Percentiles rank a stretch among this genome's conserved stretches.
Evolutionary conservation across 2,113 vertebrate genomes (phyloP).

Genomic region (Oncorhynchus keta): DNA sequence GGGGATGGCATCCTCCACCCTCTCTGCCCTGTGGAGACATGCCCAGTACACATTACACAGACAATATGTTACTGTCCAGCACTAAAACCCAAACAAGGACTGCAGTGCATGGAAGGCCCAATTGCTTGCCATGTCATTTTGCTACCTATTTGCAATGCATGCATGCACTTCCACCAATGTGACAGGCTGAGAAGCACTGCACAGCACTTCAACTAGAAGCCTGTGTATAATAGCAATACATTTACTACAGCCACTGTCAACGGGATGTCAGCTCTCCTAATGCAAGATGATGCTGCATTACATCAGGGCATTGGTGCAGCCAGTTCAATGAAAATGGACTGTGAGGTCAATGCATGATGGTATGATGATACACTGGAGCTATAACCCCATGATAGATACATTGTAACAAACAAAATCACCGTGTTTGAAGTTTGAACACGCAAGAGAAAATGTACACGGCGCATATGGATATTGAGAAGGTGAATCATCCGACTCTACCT

Average conservation of each 20-base stretch:
- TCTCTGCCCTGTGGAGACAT: constrained; percentile 44
- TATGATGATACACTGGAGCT: background rate
- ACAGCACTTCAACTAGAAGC: background rate
- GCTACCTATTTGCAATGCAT: background rate
- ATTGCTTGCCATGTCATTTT: background rate
- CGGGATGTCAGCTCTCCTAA: background rate
- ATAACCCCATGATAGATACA: too few species aligned
- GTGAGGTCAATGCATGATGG: background rate
- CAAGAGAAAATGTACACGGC: too few species aligned
- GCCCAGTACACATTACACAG: background rate
- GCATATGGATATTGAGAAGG: background rate
- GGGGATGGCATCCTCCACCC: constrained; percentile 39
- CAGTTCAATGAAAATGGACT: background rate
- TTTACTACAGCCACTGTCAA: background rate
- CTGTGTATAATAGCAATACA: background rate
- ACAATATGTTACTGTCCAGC: background rate
- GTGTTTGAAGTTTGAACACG: too few species aligned
- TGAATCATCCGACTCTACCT: background rate
- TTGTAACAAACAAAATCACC: too few species aligned
- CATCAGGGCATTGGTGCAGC: background rate
- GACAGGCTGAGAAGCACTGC: background rate
- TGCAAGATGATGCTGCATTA: background rate
- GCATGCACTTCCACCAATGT: background rate
- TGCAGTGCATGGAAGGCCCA: background rate
- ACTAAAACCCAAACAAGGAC: background rate